Evolutionary conservation across 2,113 vertebrate species (phyloP).

Genomic region (Embiotoca jacksoni): DNA sequence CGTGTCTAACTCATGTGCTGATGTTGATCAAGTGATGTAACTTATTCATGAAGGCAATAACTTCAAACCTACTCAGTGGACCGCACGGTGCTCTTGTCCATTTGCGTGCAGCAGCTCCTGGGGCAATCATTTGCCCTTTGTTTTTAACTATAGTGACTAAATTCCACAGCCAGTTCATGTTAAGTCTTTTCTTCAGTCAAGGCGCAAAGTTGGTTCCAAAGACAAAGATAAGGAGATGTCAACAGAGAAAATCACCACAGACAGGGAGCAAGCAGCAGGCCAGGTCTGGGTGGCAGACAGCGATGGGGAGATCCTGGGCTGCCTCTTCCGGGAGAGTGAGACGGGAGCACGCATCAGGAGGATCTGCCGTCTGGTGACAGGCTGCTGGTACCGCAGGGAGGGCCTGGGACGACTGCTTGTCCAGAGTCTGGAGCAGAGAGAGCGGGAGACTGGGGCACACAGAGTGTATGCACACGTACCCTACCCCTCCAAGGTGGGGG

Average conservation of each 20-base stretch:
- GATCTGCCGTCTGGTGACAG: constrained; percentile 87
- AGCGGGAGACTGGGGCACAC: constrained; percentile 73
- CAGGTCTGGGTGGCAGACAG: constrained; percentile 89
- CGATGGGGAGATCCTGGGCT: constrained; percentile 87
- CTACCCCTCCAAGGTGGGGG: constrained; percentile 81
- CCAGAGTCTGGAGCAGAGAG: constrained; percentile 82
- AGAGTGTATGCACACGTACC: constrained; percentile 81
- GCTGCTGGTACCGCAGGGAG: constrained; percentile 86
- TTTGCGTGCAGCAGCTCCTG: no score
- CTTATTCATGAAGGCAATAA: no score
- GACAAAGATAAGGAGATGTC: constrained; percentile 67
- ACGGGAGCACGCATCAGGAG: constrained; percentile 64
- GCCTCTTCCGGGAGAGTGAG: constrained; percentile 81
- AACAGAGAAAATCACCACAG: constrained; percentile 73
- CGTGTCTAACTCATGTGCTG: no score
- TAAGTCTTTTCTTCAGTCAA: constrained; percentile 39
- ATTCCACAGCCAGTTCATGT: neutral
- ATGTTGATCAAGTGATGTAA: no score
- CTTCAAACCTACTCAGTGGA: no score
- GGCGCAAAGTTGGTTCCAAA: constrained; percentile 58
- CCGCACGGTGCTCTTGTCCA: no score
- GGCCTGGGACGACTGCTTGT: constrained; percentile 87
- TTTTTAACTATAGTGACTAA: no score
- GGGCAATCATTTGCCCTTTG: no score
- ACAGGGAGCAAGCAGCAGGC: constrained; percentile 79